Conservation (phyloP, 2,113 vertebrate genomes). For the Pavo muticus region DNA sequence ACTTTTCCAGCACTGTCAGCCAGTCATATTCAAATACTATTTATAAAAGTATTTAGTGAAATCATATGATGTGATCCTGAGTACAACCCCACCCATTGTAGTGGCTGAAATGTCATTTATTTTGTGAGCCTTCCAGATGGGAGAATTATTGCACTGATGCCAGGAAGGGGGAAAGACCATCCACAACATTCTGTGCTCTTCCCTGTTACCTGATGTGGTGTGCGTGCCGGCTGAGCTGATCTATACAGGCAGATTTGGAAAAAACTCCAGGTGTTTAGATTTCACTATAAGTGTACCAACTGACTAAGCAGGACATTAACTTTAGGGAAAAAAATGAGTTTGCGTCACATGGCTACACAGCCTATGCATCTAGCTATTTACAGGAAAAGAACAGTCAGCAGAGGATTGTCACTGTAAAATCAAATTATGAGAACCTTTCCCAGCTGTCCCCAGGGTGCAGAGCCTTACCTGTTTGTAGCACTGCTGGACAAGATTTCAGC, state of each 20-base stretch:
- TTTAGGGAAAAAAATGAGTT: background rate
- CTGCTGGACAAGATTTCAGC: background rate
- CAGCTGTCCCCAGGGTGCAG: background rate
- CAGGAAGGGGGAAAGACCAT: background rate
- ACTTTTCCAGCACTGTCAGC: background rate
- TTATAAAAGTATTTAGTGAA: constrained; percentile 31
- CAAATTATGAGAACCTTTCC: background rate
- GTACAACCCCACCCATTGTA: background rate
- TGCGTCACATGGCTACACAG: background rate
- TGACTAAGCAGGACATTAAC: background rate
- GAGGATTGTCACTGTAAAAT: background rate
- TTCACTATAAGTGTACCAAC: background rate
- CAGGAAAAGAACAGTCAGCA: background rate
- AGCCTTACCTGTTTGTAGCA: background rate
- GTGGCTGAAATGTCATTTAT: constrained; percentile 16
- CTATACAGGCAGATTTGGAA: background rate
- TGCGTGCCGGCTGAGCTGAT: background rate
- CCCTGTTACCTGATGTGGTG: background rate
- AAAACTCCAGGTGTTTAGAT: background rate
- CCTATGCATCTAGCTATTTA: background rate
- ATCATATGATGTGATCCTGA: background rate
- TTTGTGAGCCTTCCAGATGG: background rate
- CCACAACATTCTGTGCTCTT: background rate
- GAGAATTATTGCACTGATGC: background rate
- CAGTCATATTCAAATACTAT: background rate